Evolutionary conservation across 2,888 invertebrate genomes (phyloP).

Genomic region (Anorthoa munda): DNA sequence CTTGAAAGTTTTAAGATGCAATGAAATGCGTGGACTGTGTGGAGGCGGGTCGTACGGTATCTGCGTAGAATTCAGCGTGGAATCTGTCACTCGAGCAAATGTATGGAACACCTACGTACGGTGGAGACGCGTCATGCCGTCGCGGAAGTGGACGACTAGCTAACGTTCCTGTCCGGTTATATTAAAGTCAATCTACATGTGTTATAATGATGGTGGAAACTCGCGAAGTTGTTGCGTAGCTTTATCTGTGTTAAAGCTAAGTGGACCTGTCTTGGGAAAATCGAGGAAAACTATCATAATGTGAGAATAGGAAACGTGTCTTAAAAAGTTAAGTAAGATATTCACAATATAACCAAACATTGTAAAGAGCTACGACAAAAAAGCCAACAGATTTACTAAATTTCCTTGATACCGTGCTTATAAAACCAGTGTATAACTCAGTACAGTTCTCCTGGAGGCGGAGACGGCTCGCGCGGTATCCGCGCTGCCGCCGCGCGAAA

Average conservation of each 20-base stretch:
- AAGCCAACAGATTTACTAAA: not conserved
- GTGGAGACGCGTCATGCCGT: slow-evolving; percentile 55
- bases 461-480: slow-evolving; percentile 66
- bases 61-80: slow-evolving; percentile 68
- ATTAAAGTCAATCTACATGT: slow-evolving; percentile 48
- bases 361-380: not conserved
- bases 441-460: slow-evolving; percentile 67
- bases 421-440: slow-evolving; percentile 38
- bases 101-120: slow-evolving; percentile 67
- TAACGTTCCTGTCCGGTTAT: slow-evolving; percentile 48
- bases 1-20: slow-evolving; percentile 54
- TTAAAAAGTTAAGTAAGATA: not conserved
- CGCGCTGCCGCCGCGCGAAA: slow-evolving; percentile 79
- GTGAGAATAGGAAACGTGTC: not conserved
- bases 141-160: slow-evolving; percentile 61
- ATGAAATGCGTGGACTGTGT: slow-evolving; percentile 68
- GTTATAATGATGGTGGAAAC: slow-evolving; percentile 33
- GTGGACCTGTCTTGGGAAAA: not conserved
- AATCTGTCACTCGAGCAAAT: slow-evolving; percentile 69
- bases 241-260: slow-evolving; percentile 3
- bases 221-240: slow-evolving; percentile 33
- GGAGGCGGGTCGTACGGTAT: slow-evolving; percentile 66
- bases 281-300: not conserved
- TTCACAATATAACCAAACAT: not conserved
- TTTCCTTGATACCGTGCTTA: slow-evolving; percentile 23